These are phyloP conservation scores for Apis laboriosa DNA, from an alignment of 1,140 invertebrate genomes.

Conservation along the genomic window DNA sequence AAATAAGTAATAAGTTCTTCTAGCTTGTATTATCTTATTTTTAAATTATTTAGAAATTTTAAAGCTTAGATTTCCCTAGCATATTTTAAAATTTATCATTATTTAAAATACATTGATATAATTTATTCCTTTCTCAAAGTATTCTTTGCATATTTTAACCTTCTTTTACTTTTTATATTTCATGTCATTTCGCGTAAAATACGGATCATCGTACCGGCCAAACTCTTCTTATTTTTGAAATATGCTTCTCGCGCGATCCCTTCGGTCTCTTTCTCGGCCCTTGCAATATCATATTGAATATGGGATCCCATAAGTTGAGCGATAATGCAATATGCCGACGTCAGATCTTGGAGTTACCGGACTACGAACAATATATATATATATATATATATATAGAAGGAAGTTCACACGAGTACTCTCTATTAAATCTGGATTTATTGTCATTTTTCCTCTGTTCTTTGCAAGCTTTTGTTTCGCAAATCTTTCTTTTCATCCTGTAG, in stretches of 20 bases:
- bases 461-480: background rate
- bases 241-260: conserved; percentile 29
- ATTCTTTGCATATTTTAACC: background rate
- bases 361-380: conserved; percentile 27
- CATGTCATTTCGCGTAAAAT: conserved; percentile 11
- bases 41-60: no score
- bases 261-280: conserved; percentile 34
- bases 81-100: background rate
- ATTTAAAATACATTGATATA: no score
- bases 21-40: no score
- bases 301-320: conserved; percentile 71
- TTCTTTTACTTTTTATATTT: background rate
- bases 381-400: conserved; percentile 20
- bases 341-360: conserved; percentile 58
- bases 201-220: background rate
- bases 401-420: conserved; percentile 57
- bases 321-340: conserved; percentile 76
- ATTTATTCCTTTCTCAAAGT: background rate
- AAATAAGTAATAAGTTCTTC: no score
- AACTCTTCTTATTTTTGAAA: conserved; percentile 15
- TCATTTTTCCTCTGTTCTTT: conserved; percentile 30
- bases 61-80: background rate
- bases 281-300: conserved; percentile 71
- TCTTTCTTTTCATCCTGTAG: background rate
- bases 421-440: conserved; percentile 70